Evolutionary conservation across 2,888 invertebrate genomes (phyloP).

Genomic region (Incurvaria masculella): DNA sequence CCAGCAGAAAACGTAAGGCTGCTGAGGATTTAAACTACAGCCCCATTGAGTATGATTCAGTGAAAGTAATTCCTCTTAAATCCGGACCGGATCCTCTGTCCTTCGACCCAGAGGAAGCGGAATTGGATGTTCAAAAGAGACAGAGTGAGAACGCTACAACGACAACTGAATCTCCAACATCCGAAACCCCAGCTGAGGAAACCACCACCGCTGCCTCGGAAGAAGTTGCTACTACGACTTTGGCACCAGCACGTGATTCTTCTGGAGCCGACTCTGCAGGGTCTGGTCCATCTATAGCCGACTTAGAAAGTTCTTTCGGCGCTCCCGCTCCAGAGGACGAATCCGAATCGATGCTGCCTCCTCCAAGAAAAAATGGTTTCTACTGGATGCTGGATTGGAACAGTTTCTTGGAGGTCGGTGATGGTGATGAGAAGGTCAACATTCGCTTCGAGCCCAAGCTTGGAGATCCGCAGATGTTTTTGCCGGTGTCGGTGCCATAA

Average conservation of each 20-base stretch:
- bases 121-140: conserved; percentile 21
- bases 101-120: conserved; percentile 24
- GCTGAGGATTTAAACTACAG: conserved; percentile 26
- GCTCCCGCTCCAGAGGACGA: conserved; percentile 56
- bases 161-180: conserved; percentile 18
- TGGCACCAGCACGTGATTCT: conserved; percentile 21
- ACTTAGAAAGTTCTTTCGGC: conserved; percentile 76
- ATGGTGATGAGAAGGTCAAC: conserved; percentile 70
- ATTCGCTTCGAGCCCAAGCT: conserved; percentile 77
- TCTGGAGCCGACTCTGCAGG: conserved; percentile 47
- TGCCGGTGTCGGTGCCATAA: conserved; percentile 72
- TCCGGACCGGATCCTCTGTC: conserved; percentile 32
- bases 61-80: conserved; percentile 44
- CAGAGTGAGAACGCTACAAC: conserved; percentile 28
- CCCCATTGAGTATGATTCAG: conserved; percentile 40
- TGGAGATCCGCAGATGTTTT: conserved; percentile 76
- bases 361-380: conserved; percentile 70
- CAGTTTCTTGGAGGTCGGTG: conserved; percentile 80
- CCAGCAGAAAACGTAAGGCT: conserved; percentile 29
- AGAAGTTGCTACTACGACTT: conserved; percentile 11
- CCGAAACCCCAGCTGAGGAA: conserved; percentile 15
- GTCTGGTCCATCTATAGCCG: conserved; percentile 55
- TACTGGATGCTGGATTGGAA: conserved; percentile 88
- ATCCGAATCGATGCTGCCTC: conserved; percentile 61
- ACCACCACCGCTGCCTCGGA: conserved; percentile 4